Percentiles rank a stretch among this genome's conserved stretches.
Evolutionary conservation across 2,888 invertebrate species (phyloP).

Genomic region (Sphaeridia pumilis): DNA sequence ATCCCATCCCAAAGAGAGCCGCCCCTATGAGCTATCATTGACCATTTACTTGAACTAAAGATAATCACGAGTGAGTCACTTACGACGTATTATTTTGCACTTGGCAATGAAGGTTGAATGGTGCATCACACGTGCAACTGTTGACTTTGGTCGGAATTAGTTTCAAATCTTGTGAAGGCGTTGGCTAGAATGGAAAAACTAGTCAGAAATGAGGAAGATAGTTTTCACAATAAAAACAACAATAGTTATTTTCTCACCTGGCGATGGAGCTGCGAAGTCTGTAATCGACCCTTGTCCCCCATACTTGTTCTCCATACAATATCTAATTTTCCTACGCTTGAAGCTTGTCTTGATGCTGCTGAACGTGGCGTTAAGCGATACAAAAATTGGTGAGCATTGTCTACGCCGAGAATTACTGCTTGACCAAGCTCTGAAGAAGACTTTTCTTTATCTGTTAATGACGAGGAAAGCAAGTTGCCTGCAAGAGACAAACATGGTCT

Average conservation of each 20-base stretch:
- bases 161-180: slow-evolving; percentile 82
- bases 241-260: too few species aligned
- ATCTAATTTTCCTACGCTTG: slow-evolving; percentile 90
- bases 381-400: slow-evolving; percentile 85
- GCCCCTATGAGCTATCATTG: too few species aligned
- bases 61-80: too few species aligned
- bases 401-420: slow-evolving; percentile 59
- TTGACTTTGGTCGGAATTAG: slow-evolving; percentile 71
- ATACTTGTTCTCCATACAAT: slow-evolving; percentile 96
- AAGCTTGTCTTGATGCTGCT: slow-evolving; percentile 65
- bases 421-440: too few species aligned
- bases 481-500: too few species aligned
- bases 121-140: slow-evolving; percentile 67
- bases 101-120: slow-evolving; percentile 68
- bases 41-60: too few species aligned
- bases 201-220: too few species aligned
- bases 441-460: background rate
- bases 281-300: slow-evolving; percentile 54
- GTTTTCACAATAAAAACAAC: too few species aligned
- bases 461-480: background rate
- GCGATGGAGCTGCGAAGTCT: slow-evolving; percentile 34
- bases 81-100: slow-evolving; percentile 51
- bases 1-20: too few species aligned
- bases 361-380: slow-evolving; percentile 79
- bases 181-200: too few species aligned